Percentiles rank a stretch among this genome's conserved stretches.
These are phyloP conservation scores for Apis laboriosa DNA, from an alignment of 1,140 invertebrate species.

Conservation along the genomic window DNA sequence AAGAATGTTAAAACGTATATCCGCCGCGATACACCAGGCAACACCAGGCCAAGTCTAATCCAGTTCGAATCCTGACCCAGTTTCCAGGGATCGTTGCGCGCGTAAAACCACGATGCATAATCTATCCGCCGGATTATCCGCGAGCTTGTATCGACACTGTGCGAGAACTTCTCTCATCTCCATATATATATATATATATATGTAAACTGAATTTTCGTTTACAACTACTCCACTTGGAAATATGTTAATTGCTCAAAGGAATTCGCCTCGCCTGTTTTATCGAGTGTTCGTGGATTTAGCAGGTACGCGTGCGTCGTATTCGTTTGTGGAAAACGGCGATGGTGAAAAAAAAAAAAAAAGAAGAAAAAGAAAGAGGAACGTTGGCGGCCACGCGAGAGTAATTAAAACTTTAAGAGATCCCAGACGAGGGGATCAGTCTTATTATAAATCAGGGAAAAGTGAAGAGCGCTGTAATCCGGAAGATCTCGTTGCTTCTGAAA, in stretches of 20 bases:
- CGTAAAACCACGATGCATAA: background rate
- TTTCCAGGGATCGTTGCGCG: background rate
- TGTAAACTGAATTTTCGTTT: slow-evolving; percentile 3
- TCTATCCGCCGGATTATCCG: too few species aligned
- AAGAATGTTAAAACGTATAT: slow-evolving; percentile 53
- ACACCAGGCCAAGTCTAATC: slow-evolving; percentile 33
- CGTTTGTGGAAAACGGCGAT: slow-evolving; percentile 40
- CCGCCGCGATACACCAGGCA: slow-evolving; percentile 12
- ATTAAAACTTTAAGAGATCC: slow-evolving; percentile 58
- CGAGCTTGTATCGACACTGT: too few species aligned
- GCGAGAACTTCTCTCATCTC: background rate
- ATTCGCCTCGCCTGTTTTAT: slow-evolving; percentile 53
- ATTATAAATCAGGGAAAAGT: slow-evolving; percentile 42
- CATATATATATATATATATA: background rate
- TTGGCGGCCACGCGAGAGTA: slow-evolving; percentile 52
- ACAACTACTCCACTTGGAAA: slow-evolving; percentile 43
- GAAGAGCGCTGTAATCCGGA: slow-evolving; percentile 40
- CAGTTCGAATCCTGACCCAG: slow-evolving; percentile 28
- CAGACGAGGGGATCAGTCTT: slow-evolving; percentile 38
- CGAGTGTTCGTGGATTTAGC: slow-evolving; percentile 60
- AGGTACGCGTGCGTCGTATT: slow-evolving; percentile 42
- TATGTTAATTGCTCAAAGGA: slow-evolving; percentile 66
- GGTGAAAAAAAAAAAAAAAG: background rate
- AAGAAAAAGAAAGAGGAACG: slow-evolving; percentile 43
- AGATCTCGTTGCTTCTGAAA: slow-evolving; percentile 40